phyloP scores from a whole-genome alignment of 1,140 invertebrate genomes.

The Hyles euphorbiae region DNA sequence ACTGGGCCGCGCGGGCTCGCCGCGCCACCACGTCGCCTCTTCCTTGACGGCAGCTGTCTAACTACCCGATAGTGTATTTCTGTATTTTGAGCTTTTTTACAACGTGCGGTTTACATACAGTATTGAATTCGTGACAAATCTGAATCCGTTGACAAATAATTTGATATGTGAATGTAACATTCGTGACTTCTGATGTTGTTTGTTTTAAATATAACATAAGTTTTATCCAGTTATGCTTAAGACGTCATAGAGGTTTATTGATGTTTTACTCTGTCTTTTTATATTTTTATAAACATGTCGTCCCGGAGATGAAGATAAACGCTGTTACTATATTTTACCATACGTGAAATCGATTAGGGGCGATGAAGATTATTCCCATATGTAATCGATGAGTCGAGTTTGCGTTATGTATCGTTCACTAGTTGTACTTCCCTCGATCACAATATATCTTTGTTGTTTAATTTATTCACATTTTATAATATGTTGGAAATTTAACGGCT shows the following conservation, averaged over 20 bases:
- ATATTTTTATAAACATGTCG: too few species aligned
- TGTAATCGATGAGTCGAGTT: too few species aligned
- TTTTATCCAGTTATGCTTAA: constrained; percentile 42
- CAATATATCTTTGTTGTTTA: constrained; percentile 25
- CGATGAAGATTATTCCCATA: too few species aligned
- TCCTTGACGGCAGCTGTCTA: too few species aligned
- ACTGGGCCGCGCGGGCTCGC: constrained; percentile 24
- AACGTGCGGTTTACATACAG: constrained; percentile 55
- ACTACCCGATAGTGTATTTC: constrained; percentile 37
- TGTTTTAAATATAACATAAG: constrained; percentile 28
- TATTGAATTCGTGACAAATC: constrained; percentile 62
- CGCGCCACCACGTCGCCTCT: too few species aligned
- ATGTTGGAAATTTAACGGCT: constrained; percentile 50
- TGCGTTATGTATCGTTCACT: too few species aligned
- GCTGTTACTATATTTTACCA: too few species aligned
- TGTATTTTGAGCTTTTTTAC: constrained; percentile 59
- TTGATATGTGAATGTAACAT: constrained; percentile 9
- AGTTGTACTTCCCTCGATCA: constrained; percentile 15
- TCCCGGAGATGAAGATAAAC: too few species aligned
- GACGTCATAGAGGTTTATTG: constrained; percentile 39
- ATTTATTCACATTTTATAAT: constrained; percentile 34
- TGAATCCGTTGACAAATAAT: constrained; percentile 6
- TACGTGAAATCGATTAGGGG: too few species aligned
- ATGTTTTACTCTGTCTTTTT: constrained; percentile 37
- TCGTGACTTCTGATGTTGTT: constrained; percentile 19